Evolutionary conservation across 2,113 vertebrate genomes (phyloP), one percentile per base, ranked within the genome.

Genomic region (Fulmarus glacialis): DNA sequence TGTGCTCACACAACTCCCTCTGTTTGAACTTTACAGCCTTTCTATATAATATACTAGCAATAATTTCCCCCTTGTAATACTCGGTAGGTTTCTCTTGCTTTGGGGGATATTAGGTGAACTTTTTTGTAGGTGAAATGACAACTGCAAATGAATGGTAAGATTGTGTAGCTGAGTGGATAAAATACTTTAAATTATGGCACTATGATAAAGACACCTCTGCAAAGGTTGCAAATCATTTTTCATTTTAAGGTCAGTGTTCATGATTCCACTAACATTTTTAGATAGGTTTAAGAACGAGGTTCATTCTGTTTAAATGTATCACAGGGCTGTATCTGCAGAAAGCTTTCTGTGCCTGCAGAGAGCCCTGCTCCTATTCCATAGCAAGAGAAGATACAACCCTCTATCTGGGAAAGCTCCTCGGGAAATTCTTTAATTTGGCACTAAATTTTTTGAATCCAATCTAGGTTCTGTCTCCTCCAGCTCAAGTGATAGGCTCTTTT

Each of bases 151-250:
- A 96, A 95, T 87, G 84, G 96, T 94, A 85, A 79, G 60, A 89
- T 90, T 94, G 93, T 80, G 71, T 72, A 90, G 84, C 91, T 95
- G 93, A 95, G 96, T 75, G 84, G 89, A 79, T 97, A 95, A 96
- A 97, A 94, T 79, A 89, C 91, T 95, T 94, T 91, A 94, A 90
- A 87, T 90, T 75, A 87, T 64, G 82, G 70, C 91, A 60, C 60
- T 90, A 56, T 93, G 93, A 97, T 91, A 93, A 96, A 97, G 95
- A 87, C 84, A 91, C 82, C 81, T 26, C 84, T 91, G 95, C 71
- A 96, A 93, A 97, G 97, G 95, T 93, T 97, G 95, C 89, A 95
- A 96, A 95, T 91, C 43, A 91, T 97, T 96, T 97, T 93, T 97
- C 93, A 88, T 91, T 96, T 90, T 91, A 96, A 97, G 96, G 97